Evolutionary conservation across 1,140 invertebrate species (phyloP), one percentile per base, ranked within the genome.

Genomic region (Pararge aegeria): DNA sequence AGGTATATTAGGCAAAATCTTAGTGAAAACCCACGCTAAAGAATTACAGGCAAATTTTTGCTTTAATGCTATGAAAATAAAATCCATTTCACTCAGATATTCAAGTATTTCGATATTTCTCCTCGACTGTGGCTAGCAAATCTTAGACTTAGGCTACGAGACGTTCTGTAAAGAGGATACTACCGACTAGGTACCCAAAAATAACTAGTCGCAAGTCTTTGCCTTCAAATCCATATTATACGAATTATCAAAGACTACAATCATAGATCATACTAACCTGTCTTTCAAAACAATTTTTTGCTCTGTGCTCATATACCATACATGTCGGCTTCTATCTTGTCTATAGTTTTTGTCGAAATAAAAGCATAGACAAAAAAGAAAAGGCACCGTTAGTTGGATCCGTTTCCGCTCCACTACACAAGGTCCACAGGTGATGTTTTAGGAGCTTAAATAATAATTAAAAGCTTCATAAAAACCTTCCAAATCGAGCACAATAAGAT

Each of bases 391-490:
- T 87, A 87, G 72, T 51, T 75, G 73, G 70, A 83, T 81, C 73
- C 73, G 72, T 87, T 87, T 87, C 83, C 83, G 83, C 83, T 78
- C 68, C 65, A 83, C 70, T 83, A 79, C 81, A 71, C 79, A 67
- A 67, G 70, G 72, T 78, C 64, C 80, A 83, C 80, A 83, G 80
- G 83, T 85, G 82, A 80, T 72, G 73, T 78, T 78, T 53, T 53
- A 21, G 44, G 34, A 61, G 65, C 69, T 78, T 75, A 71, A 73
- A 74, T 78, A 78, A 79, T 84, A 84, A 82, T 84, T 81, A 82
- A 82, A 84, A 83, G 73, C 18, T 12, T 50, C 12, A 65, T 42
- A 67, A 74, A 80, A 79, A 76, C 73, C 53, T 38, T 24, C 9
- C 34, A 30, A 54, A 50, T 46, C 19, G 15, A 49, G 13, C n/a